Conservation (phyloP, 2,113 vertebrate genomes). For the Rissa tridactyla region DNA sequence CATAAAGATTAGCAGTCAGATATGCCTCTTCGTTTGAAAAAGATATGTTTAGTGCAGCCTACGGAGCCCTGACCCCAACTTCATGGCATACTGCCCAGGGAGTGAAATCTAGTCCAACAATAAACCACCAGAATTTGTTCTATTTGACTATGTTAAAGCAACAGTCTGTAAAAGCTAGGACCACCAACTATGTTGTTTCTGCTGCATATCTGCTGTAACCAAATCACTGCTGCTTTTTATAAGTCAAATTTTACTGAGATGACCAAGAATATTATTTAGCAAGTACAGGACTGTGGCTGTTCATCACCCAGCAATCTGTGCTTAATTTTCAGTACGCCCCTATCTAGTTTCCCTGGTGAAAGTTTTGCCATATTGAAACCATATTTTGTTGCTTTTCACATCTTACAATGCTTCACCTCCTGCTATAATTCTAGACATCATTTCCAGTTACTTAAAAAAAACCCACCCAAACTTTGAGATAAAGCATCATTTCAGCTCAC, state of each 20-base stretch:
- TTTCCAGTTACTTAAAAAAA: background rate
- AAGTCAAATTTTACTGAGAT: background rate
- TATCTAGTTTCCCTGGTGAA: conserved; percentile 22
- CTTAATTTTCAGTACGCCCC: conserved; percentile 5
- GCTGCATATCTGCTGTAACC: background rate
- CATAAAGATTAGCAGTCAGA: background rate
- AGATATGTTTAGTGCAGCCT: background rate
- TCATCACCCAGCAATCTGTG: conserved; percentile 25
- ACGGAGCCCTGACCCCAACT: conserved; percentile 28
- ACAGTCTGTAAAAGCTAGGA: conserved; percentile 14
- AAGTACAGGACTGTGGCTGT: background rate
- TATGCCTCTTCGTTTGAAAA: background rate
- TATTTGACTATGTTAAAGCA: conserved; percentile 34
- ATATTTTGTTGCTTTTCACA: conserved; percentile 32
- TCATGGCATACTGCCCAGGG: conserved; percentile 14
- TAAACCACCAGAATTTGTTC: conserved; percentile 52
- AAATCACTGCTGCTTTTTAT: background rate
- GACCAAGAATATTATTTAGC: background rate
- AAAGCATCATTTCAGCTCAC: background rate
- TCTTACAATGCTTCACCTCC: background rate
- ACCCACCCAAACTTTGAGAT: background rate
- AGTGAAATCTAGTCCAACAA: conserved; percentile 35
- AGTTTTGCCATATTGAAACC: conserved; percentile 24
- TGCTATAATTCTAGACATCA: background rate
- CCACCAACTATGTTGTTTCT: conserved; percentile 18